Conservation (phyloP, 2,113 vertebrate species). For the Chaetops frenatus region DNA sequence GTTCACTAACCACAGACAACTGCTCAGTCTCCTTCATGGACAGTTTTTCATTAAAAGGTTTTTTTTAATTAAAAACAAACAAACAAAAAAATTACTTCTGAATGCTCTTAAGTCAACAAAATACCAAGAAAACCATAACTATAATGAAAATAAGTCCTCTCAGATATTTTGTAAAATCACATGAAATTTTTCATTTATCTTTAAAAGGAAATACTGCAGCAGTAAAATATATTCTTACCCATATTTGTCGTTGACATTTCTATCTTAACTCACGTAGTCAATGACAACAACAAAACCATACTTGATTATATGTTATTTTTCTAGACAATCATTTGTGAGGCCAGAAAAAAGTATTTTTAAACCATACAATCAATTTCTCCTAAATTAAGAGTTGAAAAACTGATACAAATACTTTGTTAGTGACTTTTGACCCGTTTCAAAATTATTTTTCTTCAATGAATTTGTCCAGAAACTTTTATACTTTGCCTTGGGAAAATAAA, state of each 20-base stretch:
- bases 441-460: not conserved
- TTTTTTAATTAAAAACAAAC: not conserved
- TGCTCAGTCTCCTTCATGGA: not conserved
- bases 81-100: too few species aligned
- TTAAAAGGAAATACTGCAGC: not conserved
- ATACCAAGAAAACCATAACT: not conserved
- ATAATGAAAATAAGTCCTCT: not conserved
- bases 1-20: not conserved
- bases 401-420: not conserved
- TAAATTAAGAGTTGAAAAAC: not conserved
- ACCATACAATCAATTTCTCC: not conserved
- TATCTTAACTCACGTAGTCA: not conserved
- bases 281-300: not conserved
- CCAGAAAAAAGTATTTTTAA: not conserved
- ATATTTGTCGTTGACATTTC: not conserved
- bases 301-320: not conserved
- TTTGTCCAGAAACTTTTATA: not conserved
- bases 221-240: not conserved
- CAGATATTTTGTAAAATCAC: not conserved
- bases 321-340: not conserved
- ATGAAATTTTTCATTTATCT: not conserved
- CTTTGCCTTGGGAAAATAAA: not conserved
- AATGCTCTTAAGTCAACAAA: not conserved
- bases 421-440: not conserved
- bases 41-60: not conserved